Percentiles rank a stretch among this genome's conserved stretches.
Evolutionary conservation across 1,140 invertebrate species (phyloP).

Genomic region (Dysdera silvatica): DNA sequence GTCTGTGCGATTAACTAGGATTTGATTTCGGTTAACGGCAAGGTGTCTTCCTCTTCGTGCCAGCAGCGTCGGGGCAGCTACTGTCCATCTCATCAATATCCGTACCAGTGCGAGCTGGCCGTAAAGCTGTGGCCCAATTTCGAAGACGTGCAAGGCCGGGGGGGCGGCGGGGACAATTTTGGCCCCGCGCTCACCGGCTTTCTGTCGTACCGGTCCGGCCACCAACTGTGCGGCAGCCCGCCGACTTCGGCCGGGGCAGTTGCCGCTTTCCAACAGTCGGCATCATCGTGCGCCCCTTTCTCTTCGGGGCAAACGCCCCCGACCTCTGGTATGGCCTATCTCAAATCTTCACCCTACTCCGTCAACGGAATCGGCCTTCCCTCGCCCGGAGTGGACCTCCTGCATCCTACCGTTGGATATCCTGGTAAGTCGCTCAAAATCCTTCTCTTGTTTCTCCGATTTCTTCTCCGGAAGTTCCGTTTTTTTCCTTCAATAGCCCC

Average conservation of each 20-base stretch:
- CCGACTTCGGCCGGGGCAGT: slow-evolving; percentile 31
- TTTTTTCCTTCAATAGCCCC: no score
- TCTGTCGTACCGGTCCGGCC: slow-evolving; percentile 27
- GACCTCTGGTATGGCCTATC: slow-evolving; percentile 41
- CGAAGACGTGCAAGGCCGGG: slow-evolving; percentile 30
- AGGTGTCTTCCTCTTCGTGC: no score
- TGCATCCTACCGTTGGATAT: slow-evolving; percentile 46
- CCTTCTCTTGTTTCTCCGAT: slow-evolving; percentile 6
- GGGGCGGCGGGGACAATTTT: slow-evolving; percentile 30
- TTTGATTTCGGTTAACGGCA: no score
- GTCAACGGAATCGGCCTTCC: slow-evolving; percentile 45
- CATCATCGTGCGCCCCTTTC: slow-evolving; percentile 27
- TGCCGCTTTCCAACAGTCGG: slow-evolving; percentile 31
- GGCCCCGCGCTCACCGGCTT: slow-evolving; percentile 31
- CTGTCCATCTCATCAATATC: no score
- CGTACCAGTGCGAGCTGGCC: slow-evolving; percentile 16
- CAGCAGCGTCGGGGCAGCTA: no score
- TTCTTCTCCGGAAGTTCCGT: no score
- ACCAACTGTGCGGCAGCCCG: slow-evolving; percentile 25
- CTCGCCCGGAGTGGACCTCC: slow-evolving; percentile 42
- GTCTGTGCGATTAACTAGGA: no score
- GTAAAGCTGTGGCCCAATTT: slow-evolving; percentile 31
- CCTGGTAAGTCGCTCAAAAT: slow-evolving; percentile 39
- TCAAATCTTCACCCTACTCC: slow-evolving; percentile 42
- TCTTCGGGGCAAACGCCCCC: slow-evolving; percentile 23